phyloP scores from a whole-genome alignment of 2,797 vertebrate genomes.

The Enteromius trimaculatus region DNA sequence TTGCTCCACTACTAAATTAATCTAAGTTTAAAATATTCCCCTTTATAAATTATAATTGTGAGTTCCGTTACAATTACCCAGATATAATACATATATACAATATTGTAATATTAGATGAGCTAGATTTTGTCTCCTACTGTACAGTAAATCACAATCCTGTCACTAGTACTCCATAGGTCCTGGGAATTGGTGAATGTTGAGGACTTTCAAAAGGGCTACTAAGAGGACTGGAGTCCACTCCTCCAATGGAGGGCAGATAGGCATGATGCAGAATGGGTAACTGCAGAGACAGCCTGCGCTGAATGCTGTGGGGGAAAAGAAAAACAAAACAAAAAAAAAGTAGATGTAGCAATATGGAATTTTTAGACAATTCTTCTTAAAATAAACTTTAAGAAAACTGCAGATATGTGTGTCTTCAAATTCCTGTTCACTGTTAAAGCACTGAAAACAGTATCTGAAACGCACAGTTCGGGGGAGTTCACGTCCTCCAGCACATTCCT shows the following conservation, averaged over 20 bases:
- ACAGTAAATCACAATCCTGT: slow-evolving; percentile 10
- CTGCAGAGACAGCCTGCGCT: slow-evolving; percentile 96
- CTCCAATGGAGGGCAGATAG: slow-evolving; percentile 98
- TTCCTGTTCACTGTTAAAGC: neutral
- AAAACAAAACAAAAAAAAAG: neutral
- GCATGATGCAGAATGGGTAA: slow-evolving; percentile 98
- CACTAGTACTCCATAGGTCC: neutral
- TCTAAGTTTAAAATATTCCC: neutral
- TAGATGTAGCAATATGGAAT: neutral
- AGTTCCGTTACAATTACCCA: neutral
- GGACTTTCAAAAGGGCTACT: neutral
- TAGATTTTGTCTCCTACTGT: neutral
- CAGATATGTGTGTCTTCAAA: neutral
- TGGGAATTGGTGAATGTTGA: neutral
- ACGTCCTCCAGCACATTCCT: slow-evolving; percentile 73
- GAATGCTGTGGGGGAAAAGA: slow-evolving; percentile 84
- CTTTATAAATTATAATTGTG: neutral
- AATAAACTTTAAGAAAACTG: neutral
- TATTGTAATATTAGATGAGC: neutral
- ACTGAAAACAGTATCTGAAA: slow-evolving; percentile 47
- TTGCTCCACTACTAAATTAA: neutral
- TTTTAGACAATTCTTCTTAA: neutral
- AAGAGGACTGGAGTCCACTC: slow-evolving; percentile 89
- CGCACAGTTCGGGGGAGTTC: slow-evolving; percentile 91
- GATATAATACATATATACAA: neutral